Conservation (phyloP, 2,797 vertebrate genomes). For the Sternotherus odoratus region DNA sequence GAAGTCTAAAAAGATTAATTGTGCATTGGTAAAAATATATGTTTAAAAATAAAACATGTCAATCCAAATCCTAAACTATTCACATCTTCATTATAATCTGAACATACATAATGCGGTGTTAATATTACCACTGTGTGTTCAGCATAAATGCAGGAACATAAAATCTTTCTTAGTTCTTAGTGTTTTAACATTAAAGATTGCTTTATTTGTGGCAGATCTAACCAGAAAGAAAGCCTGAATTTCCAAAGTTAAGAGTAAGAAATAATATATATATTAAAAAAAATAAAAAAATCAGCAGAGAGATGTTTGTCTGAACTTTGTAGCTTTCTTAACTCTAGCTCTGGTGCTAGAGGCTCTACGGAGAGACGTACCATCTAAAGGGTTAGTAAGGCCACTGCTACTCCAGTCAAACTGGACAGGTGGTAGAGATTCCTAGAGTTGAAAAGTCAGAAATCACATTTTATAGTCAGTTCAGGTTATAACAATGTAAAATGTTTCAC, state of each 20-base stretch:
- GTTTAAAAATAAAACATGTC: slow-evolving; percentile 54
- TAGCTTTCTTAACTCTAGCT: slow-evolving; percentile 91
- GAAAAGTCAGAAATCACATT: slow-evolving; percentile 85
- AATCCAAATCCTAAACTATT: slow-evolving; percentile 59
- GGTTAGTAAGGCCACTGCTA: slow-evolving; percentile 94
- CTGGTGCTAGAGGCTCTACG: slow-evolving; percentile 92
- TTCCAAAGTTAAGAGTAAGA: slow-evolving; percentile 84
- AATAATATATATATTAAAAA: slow-evolving; percentile 74
- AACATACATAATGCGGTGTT: slow-evolving; percentile 33
- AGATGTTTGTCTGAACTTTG: slow-evolving; percentile 88
- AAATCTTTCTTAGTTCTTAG: slow-evolving; percentile 62
- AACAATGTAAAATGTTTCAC: slow-evolving; percentile 79
- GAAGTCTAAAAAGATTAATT: slow-evolving; percentile 66
- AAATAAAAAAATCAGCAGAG: slow-evolving; percentile 84
- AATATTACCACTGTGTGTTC: slow-evolving; percentile 51
- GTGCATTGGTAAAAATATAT: slow-evolving; percentile 53
- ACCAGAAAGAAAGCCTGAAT: slow-evolving; percentile 87
- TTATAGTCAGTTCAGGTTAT: slow-evolving; percentile 79
- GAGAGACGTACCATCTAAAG: slow-evolving; percentile 96
- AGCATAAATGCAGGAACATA: slow-evolving; percentile 67
- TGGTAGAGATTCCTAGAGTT: slow-evolving; percentile 89
- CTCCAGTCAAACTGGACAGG: slow-evolving; percentile 92
- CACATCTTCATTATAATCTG: slow-evolving; percentile 20
- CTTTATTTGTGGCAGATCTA: slow-evolving; percentile 68
- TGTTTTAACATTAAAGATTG: slow-evolving; percentile 59